These are phyloP conservation scores for Chloropsis hardwickii DNA, from an alignment of 2,113 vertebrate species.

Conservation along the genomic window DNA sequence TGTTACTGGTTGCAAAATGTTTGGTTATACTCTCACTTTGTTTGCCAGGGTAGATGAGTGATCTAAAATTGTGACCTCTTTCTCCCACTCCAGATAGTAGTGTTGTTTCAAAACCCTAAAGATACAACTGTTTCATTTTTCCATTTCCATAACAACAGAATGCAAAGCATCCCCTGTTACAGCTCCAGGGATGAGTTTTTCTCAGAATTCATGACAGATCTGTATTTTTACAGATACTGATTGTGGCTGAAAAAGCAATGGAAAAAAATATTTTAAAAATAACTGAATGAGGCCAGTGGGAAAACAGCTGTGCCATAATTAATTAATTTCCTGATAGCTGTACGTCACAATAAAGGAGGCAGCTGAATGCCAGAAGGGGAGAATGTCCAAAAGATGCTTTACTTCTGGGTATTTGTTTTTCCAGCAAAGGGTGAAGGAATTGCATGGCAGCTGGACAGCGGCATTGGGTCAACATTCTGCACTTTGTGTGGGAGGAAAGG, in stretches of 20 bases:
- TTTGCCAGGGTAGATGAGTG: background rate
- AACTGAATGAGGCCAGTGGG: background rate
- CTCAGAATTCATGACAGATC: conserved; percentile 72
- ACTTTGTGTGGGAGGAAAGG: background rate
- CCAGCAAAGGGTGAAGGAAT: background rate
- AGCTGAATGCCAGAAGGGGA: background rate
- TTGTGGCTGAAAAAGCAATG: background rate
- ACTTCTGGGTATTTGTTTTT: background rate
- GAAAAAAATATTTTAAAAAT: background rate
- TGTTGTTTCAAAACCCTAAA: conserved; percentile 83
- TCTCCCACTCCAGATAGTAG: conserved; percentile 69
- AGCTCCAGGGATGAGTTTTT: conserved; percentile 81
- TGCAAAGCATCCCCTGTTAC: conserved; percentile 65
- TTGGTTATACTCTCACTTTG: background rate
- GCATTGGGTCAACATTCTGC: background rate
- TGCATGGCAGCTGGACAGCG: background rate
- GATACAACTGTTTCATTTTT: conserved; percentile 81
- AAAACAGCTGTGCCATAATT: conserved; percentile 36
- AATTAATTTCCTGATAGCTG: background rate
- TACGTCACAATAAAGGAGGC: background rate
- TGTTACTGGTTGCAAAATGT: background rate
- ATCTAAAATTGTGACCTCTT: background rate
- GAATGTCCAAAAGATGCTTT: background rate
- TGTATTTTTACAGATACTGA: conserved; percentile 50
- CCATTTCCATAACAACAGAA: conserved; percentile 76